Evolutionary conservation across 2,888 invertebrate genomes (phyloP).

Genomic region (Cosmia trapezina): DNA sequence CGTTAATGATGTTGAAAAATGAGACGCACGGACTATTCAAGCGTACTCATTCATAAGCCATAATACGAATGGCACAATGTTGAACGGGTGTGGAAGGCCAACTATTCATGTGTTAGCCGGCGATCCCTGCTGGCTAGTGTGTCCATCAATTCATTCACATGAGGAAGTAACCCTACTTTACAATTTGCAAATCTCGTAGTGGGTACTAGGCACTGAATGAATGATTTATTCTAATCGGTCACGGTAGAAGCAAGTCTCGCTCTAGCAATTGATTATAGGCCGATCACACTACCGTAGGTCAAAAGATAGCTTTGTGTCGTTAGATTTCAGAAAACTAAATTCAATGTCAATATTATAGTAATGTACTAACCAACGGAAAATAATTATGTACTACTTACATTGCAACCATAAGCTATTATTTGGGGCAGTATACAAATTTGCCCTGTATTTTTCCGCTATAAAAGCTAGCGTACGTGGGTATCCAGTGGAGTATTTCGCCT

Average conservation of each 20-base stretch:
- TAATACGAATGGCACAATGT: slow-evolving; percentile 81
- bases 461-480: slow-evolving; percentile 73
- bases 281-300: slow-evolving; percentile 1
- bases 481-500: slow-evolving; percentile 73
- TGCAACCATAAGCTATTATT: neutral
- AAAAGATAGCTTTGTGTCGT: neutral
- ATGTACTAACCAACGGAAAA: neutral
- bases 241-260: slow-evolving; percentile 25
- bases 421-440: slow-evolving; percentile 26
- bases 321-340: slow-evolving; percentile 15
- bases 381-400: neutral
- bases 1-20: slow-evolving; percentile 78
- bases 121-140: slow-evolving; percentile 76
- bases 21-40: slow-evolving; percentile 79
- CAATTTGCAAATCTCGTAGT: slow-evolving; percentile 60
- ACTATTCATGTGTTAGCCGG: slow-evolving; percentile 78
- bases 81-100: slow-evolving; percentile 86
- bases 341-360: slow-evolving; percentile 1
- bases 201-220: slow-evolving; percentile 39
- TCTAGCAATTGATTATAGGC: slow-evolving; percentile 37
- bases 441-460: slow-evolving; percentile 67
- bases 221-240: slow-evolving; percentile 53
- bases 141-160: slow-evolving; percentile 67
- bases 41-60: slow-evolving; percentile 77
- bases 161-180: slow-evolving; percentile 57